Conservation (phyloP, 2,888 invertebrate species). For the Theristus sp. region DNA sequence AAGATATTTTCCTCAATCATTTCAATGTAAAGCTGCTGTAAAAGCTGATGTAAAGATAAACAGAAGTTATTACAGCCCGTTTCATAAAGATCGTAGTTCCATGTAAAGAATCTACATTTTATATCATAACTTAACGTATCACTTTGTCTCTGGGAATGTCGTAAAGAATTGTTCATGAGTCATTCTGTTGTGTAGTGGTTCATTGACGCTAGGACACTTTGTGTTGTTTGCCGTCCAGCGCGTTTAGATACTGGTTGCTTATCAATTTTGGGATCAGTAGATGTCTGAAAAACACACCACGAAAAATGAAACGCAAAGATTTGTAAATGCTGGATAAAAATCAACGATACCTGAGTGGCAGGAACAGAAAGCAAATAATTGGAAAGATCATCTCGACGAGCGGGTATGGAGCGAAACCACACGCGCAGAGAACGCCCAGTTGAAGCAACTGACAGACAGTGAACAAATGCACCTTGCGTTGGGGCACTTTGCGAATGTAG, state of each 20-base stretch:
- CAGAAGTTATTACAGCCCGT: too few species aligned
- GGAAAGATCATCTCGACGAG: constrained; percentile 45
- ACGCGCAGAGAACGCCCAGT: constrained; percentile 33
- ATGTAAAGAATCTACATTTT: too few species aligned
- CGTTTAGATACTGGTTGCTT: constrained; percentile 28
- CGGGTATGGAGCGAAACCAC: constrained; percentile 35
- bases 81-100: too few species aligned
- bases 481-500: constrained; percentile 37
- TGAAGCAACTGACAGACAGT: constrained; percentile 35
- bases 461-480: constrained; percentile 36
- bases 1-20: too few species aligned
- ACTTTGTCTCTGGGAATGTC: too few species aligned
- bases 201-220: too few species aligned
- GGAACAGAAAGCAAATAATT: constrained; percentile 35
- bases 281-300: constrained; percentile 17
- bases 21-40: too few species aligned
- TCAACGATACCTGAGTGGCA: constrained; percentile 34
- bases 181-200: too few species aligned
- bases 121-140: too few species aligned
- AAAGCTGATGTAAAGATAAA: too few species aligned
- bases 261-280: constrained; percentile 26
- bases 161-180: too few species aligned
- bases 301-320: not conserved
- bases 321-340: not conserved
- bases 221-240: constrained; percentile 24